Conservation (phyloP, 2,888 invertebrate species). For the Peribatodes rhomboidaria region DNA sequence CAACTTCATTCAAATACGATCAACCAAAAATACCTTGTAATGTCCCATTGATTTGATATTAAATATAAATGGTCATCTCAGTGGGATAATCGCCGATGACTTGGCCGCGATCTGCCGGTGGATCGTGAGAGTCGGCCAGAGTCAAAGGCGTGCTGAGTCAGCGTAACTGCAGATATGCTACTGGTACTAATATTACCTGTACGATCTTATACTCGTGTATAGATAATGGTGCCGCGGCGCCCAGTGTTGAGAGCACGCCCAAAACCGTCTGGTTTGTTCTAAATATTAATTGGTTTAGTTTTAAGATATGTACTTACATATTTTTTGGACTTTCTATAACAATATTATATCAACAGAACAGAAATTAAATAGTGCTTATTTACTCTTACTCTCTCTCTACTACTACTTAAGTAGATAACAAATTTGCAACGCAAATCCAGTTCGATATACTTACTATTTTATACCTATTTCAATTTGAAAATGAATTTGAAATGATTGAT, state of each 20-base stretch:
- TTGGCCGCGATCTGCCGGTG: slow-evolving; percentile 7
- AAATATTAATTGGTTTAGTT: background rate
- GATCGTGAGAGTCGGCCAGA: slow-evolving; percentile 73
- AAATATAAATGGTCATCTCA: slow-evolving; percentile 34
- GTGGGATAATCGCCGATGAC: slow-evolving; percentile 33
- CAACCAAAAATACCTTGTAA: slow-evolving; percentile 1
- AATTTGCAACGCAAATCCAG: no score
- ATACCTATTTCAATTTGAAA: no score
- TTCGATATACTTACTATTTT: no score
- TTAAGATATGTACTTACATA: no score
- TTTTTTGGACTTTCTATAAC: no score
- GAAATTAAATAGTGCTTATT: no score
- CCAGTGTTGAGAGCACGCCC: background rate
- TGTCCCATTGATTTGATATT: slow-evolving; percentile 19
- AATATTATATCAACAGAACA: no score
- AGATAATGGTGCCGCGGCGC: slow-evolving; percentile 8
- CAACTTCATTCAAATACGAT: slow-evolving; percentile 9
- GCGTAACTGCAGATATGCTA: slow-evolving; percentile 54
- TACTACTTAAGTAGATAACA: no score
- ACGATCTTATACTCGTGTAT: slow-evolving; percentile 7
- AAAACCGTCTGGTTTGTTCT: background rate
- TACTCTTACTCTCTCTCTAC: no score
- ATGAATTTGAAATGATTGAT: no score
- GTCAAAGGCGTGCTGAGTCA: slow-evolving; percentile 74
- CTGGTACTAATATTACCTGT: slow-evolving; percentile 46